Evolutionary conservation across 2,888 invertebrate species (phyloP).

Genomic region (Eretmocerus hayati): DNA sequence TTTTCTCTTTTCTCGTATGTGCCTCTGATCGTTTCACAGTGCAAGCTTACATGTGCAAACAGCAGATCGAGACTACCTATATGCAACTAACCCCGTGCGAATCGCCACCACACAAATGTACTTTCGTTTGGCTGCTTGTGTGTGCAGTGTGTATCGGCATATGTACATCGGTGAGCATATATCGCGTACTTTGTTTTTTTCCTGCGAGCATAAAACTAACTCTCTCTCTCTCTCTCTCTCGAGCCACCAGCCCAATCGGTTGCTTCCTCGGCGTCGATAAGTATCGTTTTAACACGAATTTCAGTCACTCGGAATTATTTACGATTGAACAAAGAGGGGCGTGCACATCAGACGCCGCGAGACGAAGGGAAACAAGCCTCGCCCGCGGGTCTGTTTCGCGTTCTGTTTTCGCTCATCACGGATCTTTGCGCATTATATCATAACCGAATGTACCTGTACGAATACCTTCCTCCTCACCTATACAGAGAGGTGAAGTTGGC

Average conservation of each 20-base stretch:
- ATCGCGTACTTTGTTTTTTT: not conserved
- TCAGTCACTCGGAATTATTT: constrained; percentile 21
- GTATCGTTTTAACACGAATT: constrained; percentile 22
- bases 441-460: no score
- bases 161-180: not conserved
- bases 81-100: no score
- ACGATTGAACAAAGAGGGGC: constrained; percentile 10
- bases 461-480: no score
- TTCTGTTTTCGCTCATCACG: no score
- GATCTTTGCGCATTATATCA: no score
- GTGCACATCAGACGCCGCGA: not conserved
- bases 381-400: not conserved
- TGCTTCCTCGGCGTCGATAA: constrained; percentile 11
- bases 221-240: not conserved
- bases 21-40: not conserved
- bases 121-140: not conserved
- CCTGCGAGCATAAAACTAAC: not conserved
- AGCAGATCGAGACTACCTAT: no score
- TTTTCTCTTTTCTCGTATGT: not conserved
- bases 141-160: not conserved
- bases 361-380: not conserved
- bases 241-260: not conserved
- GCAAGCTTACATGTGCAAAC: no score
- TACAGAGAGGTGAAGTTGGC: no score
- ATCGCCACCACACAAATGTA: not conserved